phyloP scores from a whole-genome alignment of 2,113 vertebrate species.

The Marmota flaviventris region DNA sequence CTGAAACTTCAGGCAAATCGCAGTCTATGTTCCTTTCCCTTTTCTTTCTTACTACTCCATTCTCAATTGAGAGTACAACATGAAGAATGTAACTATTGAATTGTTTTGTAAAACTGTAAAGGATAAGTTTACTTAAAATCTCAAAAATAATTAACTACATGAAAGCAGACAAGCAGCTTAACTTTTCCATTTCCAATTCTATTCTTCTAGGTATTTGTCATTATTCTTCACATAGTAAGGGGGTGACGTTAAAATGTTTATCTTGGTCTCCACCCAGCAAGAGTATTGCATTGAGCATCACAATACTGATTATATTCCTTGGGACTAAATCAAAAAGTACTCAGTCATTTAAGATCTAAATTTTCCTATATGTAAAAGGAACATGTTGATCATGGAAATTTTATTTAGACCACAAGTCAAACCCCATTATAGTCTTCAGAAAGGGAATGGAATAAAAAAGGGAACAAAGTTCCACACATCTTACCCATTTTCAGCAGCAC shows the following conservation, averaged over 20 bases:
- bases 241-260: not conserved
- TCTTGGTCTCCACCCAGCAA: not conserved
- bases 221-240: not conserved
- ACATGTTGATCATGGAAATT: not conserved
- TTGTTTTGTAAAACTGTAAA: constrained; percentile 16
- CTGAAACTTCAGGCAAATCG: not conserved
- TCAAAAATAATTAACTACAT: not conserved
- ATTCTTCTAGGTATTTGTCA: not conserved
- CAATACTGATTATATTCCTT: not conserved
- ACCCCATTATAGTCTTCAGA: not conserved
- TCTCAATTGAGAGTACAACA: not conserved
- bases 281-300: not conserved
- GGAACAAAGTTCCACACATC: fast-evolving
- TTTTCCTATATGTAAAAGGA: not conserved
- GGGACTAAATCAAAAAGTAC: not conserved
- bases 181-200: not conserved
- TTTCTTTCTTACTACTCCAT: not conserved
- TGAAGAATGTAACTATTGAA: not conserved
- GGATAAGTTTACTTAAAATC: constrained; percentile 3
- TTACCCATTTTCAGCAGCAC: constrained; percentile 91
- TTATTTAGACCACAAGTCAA: not conserved
- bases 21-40: not conserved
- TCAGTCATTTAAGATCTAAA: not conserved
- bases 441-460: not conserved
- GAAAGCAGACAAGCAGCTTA: not conserved